Evolutionary conservation across 2,797 vertebrate species (phyloP).

Genomic region (Prionace glauca): DNA sequence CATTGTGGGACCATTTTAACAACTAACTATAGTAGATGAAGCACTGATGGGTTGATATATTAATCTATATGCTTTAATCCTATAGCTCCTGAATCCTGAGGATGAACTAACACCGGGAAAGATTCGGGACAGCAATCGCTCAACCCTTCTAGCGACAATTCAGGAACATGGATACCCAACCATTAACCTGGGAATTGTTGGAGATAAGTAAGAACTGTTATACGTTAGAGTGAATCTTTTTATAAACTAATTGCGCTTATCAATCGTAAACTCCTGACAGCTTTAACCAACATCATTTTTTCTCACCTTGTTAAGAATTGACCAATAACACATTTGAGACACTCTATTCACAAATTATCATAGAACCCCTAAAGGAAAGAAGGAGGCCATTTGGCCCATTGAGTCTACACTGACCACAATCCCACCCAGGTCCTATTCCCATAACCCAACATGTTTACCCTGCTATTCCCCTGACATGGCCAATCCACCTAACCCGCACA

Average conservation of each 20-base stretch:
- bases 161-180: constrained; percentile 97
- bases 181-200: constrained; percentile 95
- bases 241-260: not conserved
- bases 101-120: constrained; percentile 95
- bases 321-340: not conserved
- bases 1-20: not conserved
- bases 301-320: not conserved
- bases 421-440: no score
- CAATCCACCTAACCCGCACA: no score
- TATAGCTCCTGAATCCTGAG: constrained; percentile 92
- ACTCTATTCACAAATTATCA: not conserved
- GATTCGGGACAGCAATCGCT: constrained; percentile 95
- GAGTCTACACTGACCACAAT: no score
- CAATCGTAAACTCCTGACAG: not conserved
- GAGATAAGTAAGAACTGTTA: constrained; percentile 82
- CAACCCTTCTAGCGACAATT: constrained; percentile 93
- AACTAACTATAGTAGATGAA: not conserved
- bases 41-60: not conserved
- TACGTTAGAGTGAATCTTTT: not conserved
- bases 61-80: constrained; percentile 27
- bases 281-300: not conserved
- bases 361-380: no score
- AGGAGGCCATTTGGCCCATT: no score
- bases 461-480: no score
- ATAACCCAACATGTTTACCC: no score